A percentile compares a stretch with the other conserved stretches of the same genome.
Evolutionary conservation across 2,797 vertebrate species (phyloP).

Genomic region (Phalloptychus januarius): DNA sequence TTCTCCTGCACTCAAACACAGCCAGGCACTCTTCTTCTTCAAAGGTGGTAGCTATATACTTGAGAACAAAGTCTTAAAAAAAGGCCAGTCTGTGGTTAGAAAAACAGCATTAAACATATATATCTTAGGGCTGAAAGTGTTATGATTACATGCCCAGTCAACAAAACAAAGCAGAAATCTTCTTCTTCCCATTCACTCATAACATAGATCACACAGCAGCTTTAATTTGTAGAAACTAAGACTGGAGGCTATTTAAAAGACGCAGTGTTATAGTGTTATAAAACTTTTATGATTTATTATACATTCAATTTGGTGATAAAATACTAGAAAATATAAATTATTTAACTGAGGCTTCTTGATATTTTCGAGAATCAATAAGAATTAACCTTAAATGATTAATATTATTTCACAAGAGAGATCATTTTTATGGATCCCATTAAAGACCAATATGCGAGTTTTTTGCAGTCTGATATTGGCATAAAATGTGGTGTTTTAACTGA

Average conservation of each 20-base stretch:
- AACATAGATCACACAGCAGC: slow-evolving; percentile 7
- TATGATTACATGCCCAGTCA: background rate
- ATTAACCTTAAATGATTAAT: background rate
- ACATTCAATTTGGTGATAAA: background rate
- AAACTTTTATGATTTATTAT: background rate
- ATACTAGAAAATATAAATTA: background rate
- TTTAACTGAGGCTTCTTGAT: background rate
- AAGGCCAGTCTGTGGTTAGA: background rate
- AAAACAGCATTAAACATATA: slow-evolving; percentile 12
- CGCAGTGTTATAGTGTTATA: background rate
- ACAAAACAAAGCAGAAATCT: background rate
- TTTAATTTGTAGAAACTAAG: background rate
- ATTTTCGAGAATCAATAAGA: background rate
- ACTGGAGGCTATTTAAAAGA: background rate
- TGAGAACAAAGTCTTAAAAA: background rate
- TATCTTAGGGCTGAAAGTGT: background rate
- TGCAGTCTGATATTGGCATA: background rate
- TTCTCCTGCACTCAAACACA: slow-evolving; percentile 1
- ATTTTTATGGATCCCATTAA: background rate
- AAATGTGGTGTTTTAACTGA: background rate
- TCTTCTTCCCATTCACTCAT: background rate
- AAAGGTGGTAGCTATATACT: background rate
- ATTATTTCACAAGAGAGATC: background rate
- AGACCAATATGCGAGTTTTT: background rate
- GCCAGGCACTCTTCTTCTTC: slow-evolving; percentile 1